A percentile compares a stretch with the other conserved stretches of the same genome.
Conservation (phyloP, 2,888 invertebrate species). For the Zelleria hepariella region DNA sequence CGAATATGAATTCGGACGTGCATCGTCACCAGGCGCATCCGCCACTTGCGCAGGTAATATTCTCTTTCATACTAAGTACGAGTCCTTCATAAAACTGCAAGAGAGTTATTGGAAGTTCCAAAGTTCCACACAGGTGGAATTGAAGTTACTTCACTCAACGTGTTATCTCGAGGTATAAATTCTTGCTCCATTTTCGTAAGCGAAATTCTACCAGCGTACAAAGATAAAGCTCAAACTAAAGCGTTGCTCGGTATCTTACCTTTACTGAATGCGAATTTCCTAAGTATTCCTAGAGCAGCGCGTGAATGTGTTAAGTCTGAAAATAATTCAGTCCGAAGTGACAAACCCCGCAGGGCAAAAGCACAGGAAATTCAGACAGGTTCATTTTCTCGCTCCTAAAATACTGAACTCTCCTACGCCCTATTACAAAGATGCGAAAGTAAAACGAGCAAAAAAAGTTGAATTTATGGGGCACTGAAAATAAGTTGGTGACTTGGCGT, state of each 20-base stretch:
- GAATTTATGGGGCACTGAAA: no score
- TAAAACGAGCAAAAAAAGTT: background rate
- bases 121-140: background rate
- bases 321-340: background rate
- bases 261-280: background rate
- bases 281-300: background rate
- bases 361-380: background rate
- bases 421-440: background rate
- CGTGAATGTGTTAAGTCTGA: background rate
- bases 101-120: background rate
- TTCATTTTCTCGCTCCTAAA: background rate
- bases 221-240: background rate
- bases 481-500: no score
- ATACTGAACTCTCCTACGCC: background rate
- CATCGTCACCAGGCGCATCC: slow-evolving; percentile 69
- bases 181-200: background rate
- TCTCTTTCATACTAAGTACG: no score
- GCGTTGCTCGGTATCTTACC: background rate
- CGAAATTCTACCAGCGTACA: background rate
- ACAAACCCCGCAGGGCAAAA: background rate
- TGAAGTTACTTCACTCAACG: background rate
- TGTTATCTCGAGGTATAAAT: background rate
- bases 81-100: background rate
- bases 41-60: slow-evolving; percentile 64
- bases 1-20: slow-evolving; percentile 68